Percentiles rank a stretch among this genome's conserved stretches.
Evolutionary conservation across 2,797 vertebrate genomes (phyloP).

Genomic region (Anomalospiza imberbis): DNA sequence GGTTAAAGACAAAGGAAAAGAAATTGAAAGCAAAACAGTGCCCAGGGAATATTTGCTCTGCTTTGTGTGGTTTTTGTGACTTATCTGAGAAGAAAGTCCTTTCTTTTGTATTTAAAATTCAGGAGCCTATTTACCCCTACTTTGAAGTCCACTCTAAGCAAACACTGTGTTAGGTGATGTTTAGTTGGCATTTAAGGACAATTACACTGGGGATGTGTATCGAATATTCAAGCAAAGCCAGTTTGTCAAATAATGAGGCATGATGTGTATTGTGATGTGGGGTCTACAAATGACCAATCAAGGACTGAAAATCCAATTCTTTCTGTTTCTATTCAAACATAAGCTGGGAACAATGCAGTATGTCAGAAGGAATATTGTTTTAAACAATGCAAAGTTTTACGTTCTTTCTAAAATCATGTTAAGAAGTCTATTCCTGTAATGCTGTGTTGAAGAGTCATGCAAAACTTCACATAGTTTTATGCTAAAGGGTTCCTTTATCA

Average conservation of each 20-base stretch:
- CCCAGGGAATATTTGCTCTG: background rate
- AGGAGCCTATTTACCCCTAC: background rate
- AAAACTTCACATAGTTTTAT: background rate
- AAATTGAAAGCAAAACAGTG: background rate
- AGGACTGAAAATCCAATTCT: background rate
- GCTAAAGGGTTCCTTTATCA: background rate
- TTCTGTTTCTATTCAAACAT: background rate
- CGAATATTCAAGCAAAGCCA: background rate
- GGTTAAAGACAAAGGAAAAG: background rate
- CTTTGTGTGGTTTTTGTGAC: background rate
- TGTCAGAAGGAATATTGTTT: background rate
- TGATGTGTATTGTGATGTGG: background rate
- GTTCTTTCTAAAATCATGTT: background rate
- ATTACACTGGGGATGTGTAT: background rate
- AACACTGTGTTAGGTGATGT: background rate
- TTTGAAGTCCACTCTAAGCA: background rate
- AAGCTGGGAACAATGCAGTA: background rate
- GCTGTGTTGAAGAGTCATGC: background rate
- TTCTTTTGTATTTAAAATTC: background rate
- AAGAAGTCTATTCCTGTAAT: background rate
- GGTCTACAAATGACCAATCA: background rate
- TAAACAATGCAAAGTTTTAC: background rate
- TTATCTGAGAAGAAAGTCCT: background rate
- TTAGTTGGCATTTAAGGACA: constrained; percentile 10
- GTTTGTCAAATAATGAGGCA: background rate